Conservation (phyloP, 2,113 vertebrate genomes). For the Taurulus bubalis region DNA sequence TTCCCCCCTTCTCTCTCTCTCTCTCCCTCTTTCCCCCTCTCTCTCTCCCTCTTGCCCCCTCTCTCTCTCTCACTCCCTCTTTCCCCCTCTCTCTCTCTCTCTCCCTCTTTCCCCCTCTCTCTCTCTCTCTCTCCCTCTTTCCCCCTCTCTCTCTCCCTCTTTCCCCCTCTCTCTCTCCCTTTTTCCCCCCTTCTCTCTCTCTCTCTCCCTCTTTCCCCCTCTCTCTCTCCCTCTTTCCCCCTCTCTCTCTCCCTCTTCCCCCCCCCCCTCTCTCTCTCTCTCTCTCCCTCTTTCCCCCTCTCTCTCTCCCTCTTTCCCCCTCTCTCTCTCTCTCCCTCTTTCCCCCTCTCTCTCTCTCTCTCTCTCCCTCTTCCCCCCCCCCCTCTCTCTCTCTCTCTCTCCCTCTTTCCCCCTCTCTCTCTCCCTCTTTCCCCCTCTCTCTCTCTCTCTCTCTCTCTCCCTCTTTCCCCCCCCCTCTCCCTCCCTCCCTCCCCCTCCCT, state of each 20-base stretch:
- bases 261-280: neutral
- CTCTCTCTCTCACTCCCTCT: neutral
- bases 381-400: neutral
- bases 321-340: neutral
- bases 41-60: slow-evolving; percentile 48
- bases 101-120: neutral
- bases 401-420: neutral
- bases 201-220: neutral
- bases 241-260: slow-evolving; percentile 51
- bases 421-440: neutral
- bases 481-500: neutral
- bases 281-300: too few species aligned
- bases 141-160: slow-evolving; percentile 46
- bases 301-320: neutral
- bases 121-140: neutral
- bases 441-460: neutral
- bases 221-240: neutral
- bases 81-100: neutral
- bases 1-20: too few species aligned
- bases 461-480: neutral
- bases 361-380: neutral
- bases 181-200: too few species aligned
- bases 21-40: neutral
- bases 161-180: neutral
- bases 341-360: slow-evolving; percentile 47